Percentiles rank a stretch among this genome's conserved stretches.
These are phyloP conservation scores for Andrena cerasifolii DNA, from an alignment of 1,140 invertebrate genomes.

Conservation along the genomic window DNA sequence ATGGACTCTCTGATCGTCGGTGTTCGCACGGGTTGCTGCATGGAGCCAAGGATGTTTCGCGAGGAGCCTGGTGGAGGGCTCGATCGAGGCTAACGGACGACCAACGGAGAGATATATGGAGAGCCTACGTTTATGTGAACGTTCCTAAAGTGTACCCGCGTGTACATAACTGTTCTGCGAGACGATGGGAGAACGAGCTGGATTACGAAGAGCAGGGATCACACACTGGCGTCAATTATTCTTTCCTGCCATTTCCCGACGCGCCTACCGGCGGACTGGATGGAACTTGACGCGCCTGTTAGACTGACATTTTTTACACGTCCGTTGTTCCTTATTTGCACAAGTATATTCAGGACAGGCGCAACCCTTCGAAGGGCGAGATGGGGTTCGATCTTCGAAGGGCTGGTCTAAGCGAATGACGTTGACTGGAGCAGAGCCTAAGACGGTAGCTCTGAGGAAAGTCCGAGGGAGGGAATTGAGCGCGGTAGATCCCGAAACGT, in stretches of 20 bases:
- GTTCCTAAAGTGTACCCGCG: constrained; percentile 39
- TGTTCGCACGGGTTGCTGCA: constrained; percentile 9
- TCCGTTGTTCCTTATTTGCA: constrained; percentile 34
- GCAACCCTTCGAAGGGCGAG: not conserved
- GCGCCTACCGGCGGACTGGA: not conserved
- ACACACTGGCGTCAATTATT: constrained; percentile 46
- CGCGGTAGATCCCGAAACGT: not conserved
- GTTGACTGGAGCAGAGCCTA: too few relatives aligned
- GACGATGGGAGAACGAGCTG: not conserved
- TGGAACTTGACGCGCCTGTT: constrained; percentile 31
- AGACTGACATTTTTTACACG: constrained; percentile 48
- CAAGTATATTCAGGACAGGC: not conserved
- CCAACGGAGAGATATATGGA: not conserved
- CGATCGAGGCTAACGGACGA: constrained; percentile 7
- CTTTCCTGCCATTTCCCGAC: constrained; percentile 14
- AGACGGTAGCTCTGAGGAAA: too few relatives aligned
- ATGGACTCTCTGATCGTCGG: constrained; percentile 1
- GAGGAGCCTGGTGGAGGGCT: constrained; percentile 3
- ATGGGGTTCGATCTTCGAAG: too few relatives aligned
- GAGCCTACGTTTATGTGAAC: constrained; percentile 23
- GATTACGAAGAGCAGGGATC: constrained; percentile 16
- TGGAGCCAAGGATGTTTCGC: not conserved
- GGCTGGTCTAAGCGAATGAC: too few relatives aligned
- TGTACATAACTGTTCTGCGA: constrained; percentile 31
- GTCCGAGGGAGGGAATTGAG: too few relatives aligned